Conservation (phyloP, 2,797 vertebrate genomes). For the Fratercula arctica region DNA sequence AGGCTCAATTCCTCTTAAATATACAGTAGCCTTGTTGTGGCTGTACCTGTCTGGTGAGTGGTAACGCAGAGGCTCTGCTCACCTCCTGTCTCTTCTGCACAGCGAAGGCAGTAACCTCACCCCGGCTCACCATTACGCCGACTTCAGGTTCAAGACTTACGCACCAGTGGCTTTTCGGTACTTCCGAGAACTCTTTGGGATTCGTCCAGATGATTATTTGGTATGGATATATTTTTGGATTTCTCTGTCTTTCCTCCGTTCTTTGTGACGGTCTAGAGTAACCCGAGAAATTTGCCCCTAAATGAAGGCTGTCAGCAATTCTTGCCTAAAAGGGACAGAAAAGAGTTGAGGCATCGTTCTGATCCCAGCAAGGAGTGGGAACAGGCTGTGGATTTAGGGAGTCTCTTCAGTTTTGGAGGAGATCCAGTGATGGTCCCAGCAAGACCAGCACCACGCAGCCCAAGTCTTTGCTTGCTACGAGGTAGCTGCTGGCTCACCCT, state of each 20-base stretch:
- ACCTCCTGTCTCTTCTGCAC: background rate
- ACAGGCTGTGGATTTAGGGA: background rate
- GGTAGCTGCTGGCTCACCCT: background rate
- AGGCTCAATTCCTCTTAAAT: background rate
- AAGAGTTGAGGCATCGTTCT: background rate
- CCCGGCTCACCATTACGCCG: slow-evolving; percentile 93
- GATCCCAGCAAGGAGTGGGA: background rate
- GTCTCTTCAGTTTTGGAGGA: background rate
- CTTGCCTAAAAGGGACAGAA: background rate
- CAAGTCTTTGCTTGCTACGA: background rate
- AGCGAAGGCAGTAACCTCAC: slow-evolving; percentile 98
- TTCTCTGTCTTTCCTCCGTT: background rate
- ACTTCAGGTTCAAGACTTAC: slow-evolving; percentile 98
- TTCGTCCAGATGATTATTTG: slow-evolving; percentile 96
- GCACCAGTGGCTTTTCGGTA: slow-evolving; percentile 96
- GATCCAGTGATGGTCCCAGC: background rate
- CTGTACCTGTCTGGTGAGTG: rapidly evolving
- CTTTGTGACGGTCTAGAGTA: background rate
- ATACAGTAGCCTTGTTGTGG: background rate
- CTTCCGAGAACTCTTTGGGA: slow-evolving; percentile 96
- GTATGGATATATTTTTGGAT: slow-evolving; percentile 70
- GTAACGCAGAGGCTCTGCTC: background rate
- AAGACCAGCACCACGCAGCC: background rate
- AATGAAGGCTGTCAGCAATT: background rate
- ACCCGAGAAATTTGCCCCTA: background rate